Base-by-base conservation (phyloP, 2,888 invertebrate genomes). In the Heteromurus nitidus region DNA sequence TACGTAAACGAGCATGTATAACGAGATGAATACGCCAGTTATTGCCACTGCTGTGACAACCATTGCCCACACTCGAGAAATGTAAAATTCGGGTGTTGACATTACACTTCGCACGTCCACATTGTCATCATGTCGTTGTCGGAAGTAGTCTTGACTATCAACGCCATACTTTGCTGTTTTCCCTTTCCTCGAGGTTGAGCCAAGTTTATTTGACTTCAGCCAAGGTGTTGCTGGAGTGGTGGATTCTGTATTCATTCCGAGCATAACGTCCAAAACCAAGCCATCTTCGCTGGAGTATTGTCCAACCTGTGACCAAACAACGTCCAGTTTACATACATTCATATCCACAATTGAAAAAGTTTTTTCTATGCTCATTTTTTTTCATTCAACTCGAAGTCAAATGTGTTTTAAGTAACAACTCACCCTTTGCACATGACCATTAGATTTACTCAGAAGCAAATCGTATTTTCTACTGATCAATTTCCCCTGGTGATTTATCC, bases 1-100 rank as follows among this genome's bases (percentile, higher is more conserved):
- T 1, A 89, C 88, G 83, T 89, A 89, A 31, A 88, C 86, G 28
- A 88, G 86, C 77, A 89, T 88, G 87, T 88, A 89, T 7, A 89
- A 83, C 0, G 89, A 86, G 16, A 88, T 87, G 72, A 89, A 85
- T 18, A 88, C 87, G 3, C 89, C 89, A 1, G 88, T 85, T 36
- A 88, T 88, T 3, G 88, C 88, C 31, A 88, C 74, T 1, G 88
- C 88, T 1, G 88, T 86, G 5, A 88, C 88, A 2, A 88, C 87
- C 83, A 83, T 83, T n/a, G 83, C 83, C 89, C 89, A 89, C 11
- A 88, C 88, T 53, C 88, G 60, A 3, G 87, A 85, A 31, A 88
- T 87, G 76, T 87, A 88, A 44, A 86, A 85, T 79, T 88, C 87
- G 18, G 88, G 88, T 28, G 87, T 88, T 20, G 87, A 85, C 85